Base-by-base conservation (phyloP, 2,888 invertebrate species). In the Adelphocoris suturalis region DNA sequence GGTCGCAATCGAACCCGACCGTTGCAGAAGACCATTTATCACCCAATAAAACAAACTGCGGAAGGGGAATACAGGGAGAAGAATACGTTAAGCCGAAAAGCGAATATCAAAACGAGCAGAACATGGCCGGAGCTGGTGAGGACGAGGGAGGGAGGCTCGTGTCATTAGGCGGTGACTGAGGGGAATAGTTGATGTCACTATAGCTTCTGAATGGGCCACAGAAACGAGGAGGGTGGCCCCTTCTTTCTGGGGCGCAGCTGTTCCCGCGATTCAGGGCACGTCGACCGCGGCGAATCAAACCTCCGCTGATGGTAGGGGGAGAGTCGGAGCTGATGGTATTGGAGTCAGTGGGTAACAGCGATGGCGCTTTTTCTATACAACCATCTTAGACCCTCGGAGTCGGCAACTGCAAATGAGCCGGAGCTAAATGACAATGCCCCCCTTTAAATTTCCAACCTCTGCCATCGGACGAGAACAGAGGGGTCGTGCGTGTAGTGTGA, bases 221-320 rank as follows among this genome's bases (percentile, higher is more conserved):
- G 68, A 68, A 68, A 68, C 68, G 68, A 68, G 19, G 68, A 68
- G 68, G 68, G 68, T 68, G 23, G 68, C 68, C 68, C 68, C 68
- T 68, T 23, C 85, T 85, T 85, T 85, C 85, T 85, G 27, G 85
- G 57, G 37, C 85, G 85, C 85, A 85, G 85, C 23, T 85, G 85
- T 85, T 85, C 85, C 27, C 52, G 55, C 88, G 88, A 88, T 88
- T 88, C 88, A 88, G 78, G 46, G 19, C 88, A 88, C 88, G 88
- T 88, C 88, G 88, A 88, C 88, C 88, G 88, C 88, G 88, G 78
- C 88, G 76, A 88, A 88, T 88, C 88, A 52, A 76, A 48, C 27
- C 28, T 80, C 57, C 78, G 78, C 27, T 16, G 52, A 52, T 82
- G 52, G 82, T 16, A 82, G 55, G 82, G 82, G 57, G 23, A 61